Evolutionary conservation across 2,888 invertebrate genomes (phyloP).

Genomic region (Luffia ferchaultella): DNA sequence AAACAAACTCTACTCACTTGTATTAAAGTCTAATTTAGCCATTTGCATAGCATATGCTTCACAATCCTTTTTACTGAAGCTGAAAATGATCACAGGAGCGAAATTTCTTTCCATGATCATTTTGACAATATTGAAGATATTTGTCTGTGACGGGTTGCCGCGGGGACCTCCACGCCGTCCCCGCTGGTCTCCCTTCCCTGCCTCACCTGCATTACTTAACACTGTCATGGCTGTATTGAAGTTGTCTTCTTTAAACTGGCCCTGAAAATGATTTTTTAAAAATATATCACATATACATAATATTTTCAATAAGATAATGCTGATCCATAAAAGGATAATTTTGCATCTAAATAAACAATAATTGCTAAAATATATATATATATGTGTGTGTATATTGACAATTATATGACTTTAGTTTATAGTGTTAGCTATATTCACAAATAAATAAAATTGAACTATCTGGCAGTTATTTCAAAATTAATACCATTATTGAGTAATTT

Average conservation of each 20-base stretch:
- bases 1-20: conserved; percentile 65
- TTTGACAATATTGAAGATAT: conserved; percentile 96
- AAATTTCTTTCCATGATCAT: conserved; percentile 99
- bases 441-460: no score
- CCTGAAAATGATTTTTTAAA: conserved; percentile 58
- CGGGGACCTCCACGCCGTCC: conserved; percentile 79
- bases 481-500: no score
- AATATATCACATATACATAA: not conserved
- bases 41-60: conserved; percentile 96
- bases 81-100: conserved; percentile 98
- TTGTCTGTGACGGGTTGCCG: conserved; percentile 72
- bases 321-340: not conserved
- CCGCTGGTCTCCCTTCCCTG: conserved; percentile 80
- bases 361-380: no score
- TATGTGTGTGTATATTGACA: no score
- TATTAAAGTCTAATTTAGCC: conserved; percentile 96
- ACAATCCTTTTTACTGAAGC: conserved; percentile 98
- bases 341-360: no score
- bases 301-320: not conserved
- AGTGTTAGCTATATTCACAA: no score
- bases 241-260: conserved; percentile 96
- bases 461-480: no score
- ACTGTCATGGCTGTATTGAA: conserved; percentile 97
- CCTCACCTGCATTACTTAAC: conserved; percentile 82
- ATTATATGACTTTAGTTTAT: no score